Conservation (phyloP, 1,140 invertebrate genomes). For the Drosophila arawakana region DNA sequence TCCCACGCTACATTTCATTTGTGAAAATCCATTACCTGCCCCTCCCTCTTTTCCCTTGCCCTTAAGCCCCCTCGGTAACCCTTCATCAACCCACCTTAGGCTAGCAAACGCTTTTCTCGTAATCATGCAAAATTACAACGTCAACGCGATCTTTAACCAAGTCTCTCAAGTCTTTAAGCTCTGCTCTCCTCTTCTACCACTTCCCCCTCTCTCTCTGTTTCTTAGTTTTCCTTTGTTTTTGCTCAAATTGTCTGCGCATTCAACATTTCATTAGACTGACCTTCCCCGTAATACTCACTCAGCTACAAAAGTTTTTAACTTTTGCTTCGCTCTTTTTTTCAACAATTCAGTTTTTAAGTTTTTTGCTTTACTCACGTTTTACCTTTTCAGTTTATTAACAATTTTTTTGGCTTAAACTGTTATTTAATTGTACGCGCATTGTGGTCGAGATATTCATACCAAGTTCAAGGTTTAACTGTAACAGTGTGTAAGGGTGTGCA, state of each 20-base stretch:
- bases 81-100: background rate
- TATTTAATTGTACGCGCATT: slow-evolving; percentile 44
- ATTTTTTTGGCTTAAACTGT: slow-evolving; percentile 15
- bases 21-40: slow-evolving; percentile 15
- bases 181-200: background rate
- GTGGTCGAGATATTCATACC: slow-evolving; percentile 42
- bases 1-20: slow-evolving; percentile 44
- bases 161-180: background rate
- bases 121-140: slow-evolving; percentile 73
- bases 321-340: slow-evolving; percentile 26
- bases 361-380: slow-evolving; percentile 50
- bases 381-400: slow-evolving; percentile 18
- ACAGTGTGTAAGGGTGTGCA: background rate
- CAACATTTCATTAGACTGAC: slow-evolving; percentile 58
- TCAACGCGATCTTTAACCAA: slow-evolving; percentile 59
- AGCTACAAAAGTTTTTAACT: slow-evolving; percentile 30
- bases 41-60: background rate
- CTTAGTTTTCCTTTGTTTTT: slow-evolving; percentile 17
- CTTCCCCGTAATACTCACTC: slow-evolving; percentile 31
- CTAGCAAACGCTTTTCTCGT: slow-evolving; percentile 28
- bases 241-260: slow-evolving; percentile 30
- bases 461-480: slow-evolving; percentile 60
- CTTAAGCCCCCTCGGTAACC: background rate
- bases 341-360: slow-evolving; percentile 22
- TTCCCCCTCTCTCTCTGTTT: background rate